Percentiles rank a stretch among this genome's conserved stretches.
Conservation (phyloP, 2,113 vertebrate species). For the Mirza zaza region DNA sequence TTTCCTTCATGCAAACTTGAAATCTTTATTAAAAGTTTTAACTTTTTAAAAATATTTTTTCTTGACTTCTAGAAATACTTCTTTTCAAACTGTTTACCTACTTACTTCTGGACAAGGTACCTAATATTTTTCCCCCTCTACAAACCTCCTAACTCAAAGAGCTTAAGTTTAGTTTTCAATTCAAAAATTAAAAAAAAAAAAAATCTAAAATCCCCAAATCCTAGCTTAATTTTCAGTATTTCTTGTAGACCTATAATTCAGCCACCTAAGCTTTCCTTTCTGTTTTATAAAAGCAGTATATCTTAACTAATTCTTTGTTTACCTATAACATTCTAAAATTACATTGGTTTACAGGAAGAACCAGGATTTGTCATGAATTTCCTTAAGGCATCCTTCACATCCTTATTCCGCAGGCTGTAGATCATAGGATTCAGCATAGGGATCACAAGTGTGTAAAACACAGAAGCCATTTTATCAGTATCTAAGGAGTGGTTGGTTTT, state of each 20-base stretch:
- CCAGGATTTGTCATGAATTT: not conserved
- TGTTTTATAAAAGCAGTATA: not conserved
- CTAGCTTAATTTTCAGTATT: not conserved
- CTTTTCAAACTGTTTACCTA: not conserved
- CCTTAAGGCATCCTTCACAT: slow-evolving; percentile 55
- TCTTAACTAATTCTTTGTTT: not conserved
- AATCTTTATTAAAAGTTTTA: not conserved
- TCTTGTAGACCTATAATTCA: not conserved
- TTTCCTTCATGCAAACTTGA: no score
- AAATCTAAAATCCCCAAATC: not conserved
- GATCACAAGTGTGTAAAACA: slow-evolving; percentile 41
- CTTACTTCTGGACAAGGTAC: not conserved
- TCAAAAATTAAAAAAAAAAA: not conserved
- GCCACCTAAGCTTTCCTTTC: not conserved
- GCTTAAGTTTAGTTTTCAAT: not conserved
- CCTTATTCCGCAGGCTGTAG: slow-evolving; percentile 63
- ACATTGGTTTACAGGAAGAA: not conserved
- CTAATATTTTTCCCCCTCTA: not conserved
- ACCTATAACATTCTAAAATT: not conserved
- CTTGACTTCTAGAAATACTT: not conserved
- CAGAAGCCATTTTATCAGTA: slow-evolving; percentile 58
- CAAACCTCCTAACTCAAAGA: not conserved
- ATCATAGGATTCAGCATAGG: slow-evolving; percentile 71
- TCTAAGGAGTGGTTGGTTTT: slow-evolving; percentile 34
- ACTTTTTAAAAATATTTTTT: not conserved